Percentiles rank a stretch among this genome's conserved stretches.
These are phyloP conservation scores for Allolobophora icterica DNA, from an alignment of 2,888 invertebrate genomes.

Conservation along the genomic window DNA sequence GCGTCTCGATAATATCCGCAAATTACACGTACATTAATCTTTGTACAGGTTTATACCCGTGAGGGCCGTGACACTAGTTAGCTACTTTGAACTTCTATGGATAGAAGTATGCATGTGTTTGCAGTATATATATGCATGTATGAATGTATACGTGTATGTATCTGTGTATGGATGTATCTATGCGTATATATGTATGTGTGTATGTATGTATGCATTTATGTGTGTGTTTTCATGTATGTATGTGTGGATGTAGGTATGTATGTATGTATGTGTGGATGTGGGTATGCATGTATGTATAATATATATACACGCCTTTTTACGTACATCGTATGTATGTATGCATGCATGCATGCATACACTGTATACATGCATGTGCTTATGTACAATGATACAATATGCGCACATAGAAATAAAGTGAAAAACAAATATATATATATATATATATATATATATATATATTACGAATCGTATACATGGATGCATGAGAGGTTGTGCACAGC, in stretches of 20 bases:
- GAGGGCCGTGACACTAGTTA: neutral
- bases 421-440: neutral
- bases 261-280: neutral
- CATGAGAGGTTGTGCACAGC: neutral
- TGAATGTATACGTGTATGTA: neutral
- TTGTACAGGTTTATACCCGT: neutral
- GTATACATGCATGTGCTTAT: no score
- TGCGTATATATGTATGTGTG: neutral
- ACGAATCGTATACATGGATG: neutral
- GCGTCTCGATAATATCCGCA: neutral
- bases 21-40: neutral
- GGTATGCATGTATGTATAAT: no score
- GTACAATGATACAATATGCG: no score
- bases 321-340: no score
- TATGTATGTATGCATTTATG: neutral
- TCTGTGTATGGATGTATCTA: neutral
- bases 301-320: no score
- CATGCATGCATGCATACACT: no score
- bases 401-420: no score
- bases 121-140: neutral
- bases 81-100: neutral
- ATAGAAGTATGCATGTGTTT: no score
- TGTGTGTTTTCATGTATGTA: neutral
- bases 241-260: neutral
- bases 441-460: neutral